phyloP scores from a whole-genome alignment of 2,113 vertebrate species.

The Peromyscus leucopus region DNA sequence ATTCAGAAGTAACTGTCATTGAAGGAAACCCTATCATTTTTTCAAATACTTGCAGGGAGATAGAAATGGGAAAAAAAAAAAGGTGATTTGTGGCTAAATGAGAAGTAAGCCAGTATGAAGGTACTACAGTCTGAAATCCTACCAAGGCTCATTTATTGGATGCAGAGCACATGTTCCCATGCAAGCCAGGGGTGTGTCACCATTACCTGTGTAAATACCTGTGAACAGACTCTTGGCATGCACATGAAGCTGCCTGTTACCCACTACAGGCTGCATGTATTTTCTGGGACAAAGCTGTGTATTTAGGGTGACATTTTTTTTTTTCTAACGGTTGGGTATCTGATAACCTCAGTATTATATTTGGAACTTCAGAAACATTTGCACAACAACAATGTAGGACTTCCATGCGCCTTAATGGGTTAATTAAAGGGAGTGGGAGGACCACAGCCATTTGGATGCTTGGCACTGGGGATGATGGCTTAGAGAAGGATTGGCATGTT shows the following conservation, averaged over 20 bases:
- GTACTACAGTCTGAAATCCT: neutral
- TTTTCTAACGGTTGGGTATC: neutral
- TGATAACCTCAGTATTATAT: neutral
- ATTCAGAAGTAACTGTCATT: constrained; percentile 67
- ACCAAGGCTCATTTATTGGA: neutral
- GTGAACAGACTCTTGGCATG: neutral
- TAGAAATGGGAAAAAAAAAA: neutral
- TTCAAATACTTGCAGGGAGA: constrained; percentile 24
- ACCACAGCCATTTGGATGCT: neutral
- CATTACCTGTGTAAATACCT: neutral
- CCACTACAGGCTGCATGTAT: rapidly evolving
- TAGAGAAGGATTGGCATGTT: neutral
- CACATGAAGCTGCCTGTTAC: rapidly evolving
- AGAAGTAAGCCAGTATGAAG: constrained; percentile 9
- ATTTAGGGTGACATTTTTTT: neutral
- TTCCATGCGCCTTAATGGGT: neutral
- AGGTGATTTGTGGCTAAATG: constrained; percentile 12
- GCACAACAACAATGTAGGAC: neutral
- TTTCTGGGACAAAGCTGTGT: neutral
- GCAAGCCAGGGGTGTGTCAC: neutral
- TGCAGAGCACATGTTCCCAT: rapidly evolving
- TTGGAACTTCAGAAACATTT: neutral
- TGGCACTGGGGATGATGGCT: neutral
- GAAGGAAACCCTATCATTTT: constrained; percentile 54
- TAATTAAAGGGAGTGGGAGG: neutral